phyloP scores from a whole-genome alignment of 2,888 invertebrate genomes.

The Bellardia bayeri region DNA sequence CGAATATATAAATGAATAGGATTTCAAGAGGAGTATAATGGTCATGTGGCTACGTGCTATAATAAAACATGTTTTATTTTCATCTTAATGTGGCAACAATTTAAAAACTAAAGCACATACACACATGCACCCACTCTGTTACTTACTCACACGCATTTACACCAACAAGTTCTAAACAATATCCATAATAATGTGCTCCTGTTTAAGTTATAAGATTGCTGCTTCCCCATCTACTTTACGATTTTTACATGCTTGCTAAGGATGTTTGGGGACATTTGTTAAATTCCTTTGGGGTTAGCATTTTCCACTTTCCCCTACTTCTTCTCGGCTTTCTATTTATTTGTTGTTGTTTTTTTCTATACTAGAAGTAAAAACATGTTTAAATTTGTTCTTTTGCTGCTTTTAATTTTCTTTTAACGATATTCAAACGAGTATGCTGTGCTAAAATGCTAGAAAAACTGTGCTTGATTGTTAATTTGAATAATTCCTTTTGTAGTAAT shows the following conservation, averaged over 20 bases:
- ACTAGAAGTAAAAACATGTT: constrained; percentile 1
- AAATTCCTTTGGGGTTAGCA: constrained; percentile 11
- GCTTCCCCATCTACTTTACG: background rate
- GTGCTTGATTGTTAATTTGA: constrained; percentile 22
- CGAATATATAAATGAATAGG: constrained; percentile 31
- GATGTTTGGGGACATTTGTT: constrained; percentile 15
- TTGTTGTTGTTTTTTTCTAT: background rate
- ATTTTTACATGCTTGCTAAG: constrained; percentile 31
- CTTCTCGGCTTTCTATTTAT: background rate
- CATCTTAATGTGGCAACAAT: constrained; percentile 40
- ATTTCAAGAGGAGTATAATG: constrained; percentile 54
- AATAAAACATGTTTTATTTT: constrained; percentile 54
- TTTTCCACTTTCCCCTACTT: background rate
- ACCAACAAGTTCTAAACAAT: constrained; percentile 12
- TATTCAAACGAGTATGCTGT: background rate
- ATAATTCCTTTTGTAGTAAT: constrained; percentile 6
- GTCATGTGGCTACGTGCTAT: constrained; percentile 60
- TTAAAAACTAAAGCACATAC: background rate
- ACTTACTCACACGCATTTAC: background rate
- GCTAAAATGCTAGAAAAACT: background rate
- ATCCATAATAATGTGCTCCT: constrained; percentile 37
- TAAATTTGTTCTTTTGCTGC: background rate
- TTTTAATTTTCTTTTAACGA: background rate
- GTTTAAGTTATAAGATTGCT: constrained; percentile 37
- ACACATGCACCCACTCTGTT: background rate